Evolutionary conservation across 1,140 invertebrate species (phyloP).

Genomic region (Drosophila kohkoa): DNA sequence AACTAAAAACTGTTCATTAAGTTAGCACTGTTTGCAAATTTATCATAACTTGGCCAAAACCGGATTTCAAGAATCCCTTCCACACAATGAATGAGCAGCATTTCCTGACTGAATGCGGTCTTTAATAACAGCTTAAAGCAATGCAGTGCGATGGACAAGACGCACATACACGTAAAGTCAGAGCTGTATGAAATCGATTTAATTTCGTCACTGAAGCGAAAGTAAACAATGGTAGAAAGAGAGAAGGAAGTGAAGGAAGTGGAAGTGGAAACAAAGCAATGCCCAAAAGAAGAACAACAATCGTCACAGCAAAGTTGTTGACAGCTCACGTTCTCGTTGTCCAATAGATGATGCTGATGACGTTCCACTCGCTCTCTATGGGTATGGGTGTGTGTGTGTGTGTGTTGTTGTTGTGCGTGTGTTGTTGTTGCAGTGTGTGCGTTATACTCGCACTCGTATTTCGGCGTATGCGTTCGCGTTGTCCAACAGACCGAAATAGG

Average conservation of each 20-base stretch:
- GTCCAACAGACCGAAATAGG: slow-evolving; percentile 66
- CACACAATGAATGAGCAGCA: slow-evolving; percentile 23
- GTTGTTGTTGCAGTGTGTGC: slow-evolving; percentile 41
- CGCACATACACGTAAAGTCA: slow-evolving; percentile 31
- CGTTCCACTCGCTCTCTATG: slow-evolving; percentile 9
- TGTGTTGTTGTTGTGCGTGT: slow-evolving; percentile 7
- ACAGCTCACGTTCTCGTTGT: slow-evolving; percentile 74
- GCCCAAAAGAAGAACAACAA: slow-evolving; percentile 36
- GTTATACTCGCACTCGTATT: slow-evolving; percentile 63
- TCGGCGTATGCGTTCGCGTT: slow-evolving; percentile 55
- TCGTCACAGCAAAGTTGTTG: slow-evolving; percentile 66
- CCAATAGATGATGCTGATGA: slow-evolving; percentile 63
- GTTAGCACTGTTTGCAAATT: slow-evolving; percentile 76
- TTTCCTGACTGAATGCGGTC: slow-evolving; percentile 10
- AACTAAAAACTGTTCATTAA: slow-evolving; percentile 70
- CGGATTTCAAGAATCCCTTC: slow-evolving; percentile 61
- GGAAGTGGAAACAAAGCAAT: slow-evolving; percentile 24
- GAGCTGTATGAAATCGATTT: slow-evolving; percentile 67
- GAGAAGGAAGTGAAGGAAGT: not conserved
- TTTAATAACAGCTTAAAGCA: slow-evolving; percentile 57
- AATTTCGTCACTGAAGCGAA: slow-evolving; percentile 74
- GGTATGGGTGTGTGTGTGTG: not conserved
- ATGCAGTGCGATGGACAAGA: slow-evolving; percentile 2
- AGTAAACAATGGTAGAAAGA: slow-evolving; percentile 60
- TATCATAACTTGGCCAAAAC: slow-evolving; percentile 66